These are phyloP conservation scores for Merops nubicus DNA, from an alignment of 2,113 vertebrate species.

Conservation along the genomic window DNA sequence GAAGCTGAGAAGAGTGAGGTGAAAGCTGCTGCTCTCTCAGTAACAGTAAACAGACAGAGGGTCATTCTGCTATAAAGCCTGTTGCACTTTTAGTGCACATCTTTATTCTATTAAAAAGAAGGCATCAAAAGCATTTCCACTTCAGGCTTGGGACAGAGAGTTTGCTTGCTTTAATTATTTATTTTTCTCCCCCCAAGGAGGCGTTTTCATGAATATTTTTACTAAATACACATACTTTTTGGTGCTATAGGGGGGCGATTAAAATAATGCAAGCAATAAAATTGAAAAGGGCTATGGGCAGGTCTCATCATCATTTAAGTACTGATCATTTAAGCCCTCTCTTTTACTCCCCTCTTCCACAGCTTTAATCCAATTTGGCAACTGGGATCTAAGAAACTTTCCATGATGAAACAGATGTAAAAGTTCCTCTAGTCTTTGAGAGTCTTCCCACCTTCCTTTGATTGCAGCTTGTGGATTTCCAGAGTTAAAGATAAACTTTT, in stretches of 20 bases:
- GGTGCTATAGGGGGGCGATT: fast-evolving
- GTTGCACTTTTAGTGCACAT: not conserved
- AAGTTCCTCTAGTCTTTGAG: not conserved
- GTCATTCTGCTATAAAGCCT: not conserved
- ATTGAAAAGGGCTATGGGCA: not conserved
- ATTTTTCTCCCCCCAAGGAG: not conserved
- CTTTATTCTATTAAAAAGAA: constrained; percentile 35
- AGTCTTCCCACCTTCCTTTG: not conserved
- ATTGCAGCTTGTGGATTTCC: not conserved
- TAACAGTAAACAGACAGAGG: constrained; percentile 10
- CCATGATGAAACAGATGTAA: not conserved
- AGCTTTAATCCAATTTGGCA: not conserved
- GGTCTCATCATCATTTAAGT: not conserved
- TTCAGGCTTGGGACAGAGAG: not conserved
- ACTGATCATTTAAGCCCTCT: not conserved
- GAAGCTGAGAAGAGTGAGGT: constrained; percentile 54
- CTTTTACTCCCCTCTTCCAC: not conserved
- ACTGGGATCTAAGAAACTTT: not conserved
- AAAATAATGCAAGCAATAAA: not conserved
- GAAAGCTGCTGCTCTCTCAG: constrained; percentile 24
- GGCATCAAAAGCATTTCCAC: not conserved
- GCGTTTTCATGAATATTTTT: not conserved
- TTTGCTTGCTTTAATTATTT: not conserved
- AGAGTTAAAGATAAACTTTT: not conserved
- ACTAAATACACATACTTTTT: not conserved